Conservation (phyloP, 2,113 vertebrate genomes). For the Misgurnus mizolepis region DNA sequence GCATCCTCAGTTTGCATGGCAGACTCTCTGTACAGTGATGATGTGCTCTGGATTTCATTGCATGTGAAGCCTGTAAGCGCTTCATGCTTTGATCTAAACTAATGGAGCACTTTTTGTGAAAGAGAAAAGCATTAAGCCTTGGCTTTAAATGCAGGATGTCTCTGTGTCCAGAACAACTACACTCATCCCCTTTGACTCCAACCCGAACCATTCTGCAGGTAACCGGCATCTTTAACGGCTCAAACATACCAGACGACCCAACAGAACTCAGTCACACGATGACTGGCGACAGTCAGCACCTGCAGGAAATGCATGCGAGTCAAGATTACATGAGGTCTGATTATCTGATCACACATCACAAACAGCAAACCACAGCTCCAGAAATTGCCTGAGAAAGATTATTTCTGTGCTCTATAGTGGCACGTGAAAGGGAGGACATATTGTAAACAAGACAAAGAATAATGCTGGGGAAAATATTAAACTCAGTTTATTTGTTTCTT, state of each 20-base stretch:
- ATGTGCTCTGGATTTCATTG: not conserved
- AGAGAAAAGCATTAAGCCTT: not conserved
- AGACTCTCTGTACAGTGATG: not conserved
- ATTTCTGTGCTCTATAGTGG: not conserved
- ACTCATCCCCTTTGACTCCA: not conserved
- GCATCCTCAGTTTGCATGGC: no score
- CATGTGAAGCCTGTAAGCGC: not conserved
- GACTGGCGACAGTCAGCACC: not conserved
- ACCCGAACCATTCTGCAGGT: not conserved
- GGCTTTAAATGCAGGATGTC: not conserved
- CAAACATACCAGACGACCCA: not conserved
- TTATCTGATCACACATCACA: not conserved
- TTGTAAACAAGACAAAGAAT: no score
- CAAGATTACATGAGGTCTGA: not conserved
- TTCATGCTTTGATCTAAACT: not conserved
- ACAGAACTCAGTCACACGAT: not conserved
- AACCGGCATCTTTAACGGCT: not conserved
- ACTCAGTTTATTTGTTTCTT: no score
- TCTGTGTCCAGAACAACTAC: not conserved
- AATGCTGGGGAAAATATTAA: no score
- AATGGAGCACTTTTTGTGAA: not conserved
- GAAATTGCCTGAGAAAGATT: not conserved
- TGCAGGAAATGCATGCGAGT: slow-evolving; percentile 10
- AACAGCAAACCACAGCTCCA: slow-evolving; percentile 6
- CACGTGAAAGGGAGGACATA: not conserved